Conservation (phyloP, 2,113 vertebrate species). For the Fulica atra region DNA sequence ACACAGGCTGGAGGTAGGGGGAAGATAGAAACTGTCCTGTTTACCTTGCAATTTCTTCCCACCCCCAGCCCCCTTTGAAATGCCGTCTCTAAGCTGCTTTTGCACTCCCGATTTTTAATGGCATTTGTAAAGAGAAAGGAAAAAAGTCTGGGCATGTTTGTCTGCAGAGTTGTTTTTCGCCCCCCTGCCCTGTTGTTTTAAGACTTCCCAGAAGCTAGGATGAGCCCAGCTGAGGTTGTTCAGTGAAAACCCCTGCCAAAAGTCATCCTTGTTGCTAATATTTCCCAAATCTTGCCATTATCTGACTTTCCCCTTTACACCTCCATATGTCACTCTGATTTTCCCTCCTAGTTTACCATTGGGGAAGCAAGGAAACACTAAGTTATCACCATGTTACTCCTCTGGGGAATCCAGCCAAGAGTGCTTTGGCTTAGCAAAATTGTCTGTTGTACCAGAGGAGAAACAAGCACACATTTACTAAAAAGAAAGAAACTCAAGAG, state of each 20-base stretch:
- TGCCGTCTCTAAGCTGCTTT: constrained; percentile 44
- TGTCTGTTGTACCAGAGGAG: constrained; percentile 8
- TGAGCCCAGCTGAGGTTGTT: background rate
- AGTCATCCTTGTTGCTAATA: background rate
- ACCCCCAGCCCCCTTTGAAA: constrained; percentile 45
- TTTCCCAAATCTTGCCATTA: background rate
- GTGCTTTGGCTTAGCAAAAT: constrained; percentile 23
- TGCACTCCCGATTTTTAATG: constrained; percentile 23
- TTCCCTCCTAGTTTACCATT: background rate
- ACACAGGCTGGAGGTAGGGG: constrained; percentile 48
- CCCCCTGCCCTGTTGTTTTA: background rate
- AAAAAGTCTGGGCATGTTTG: background rate
- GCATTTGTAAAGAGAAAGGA: constrained; percentile 20
- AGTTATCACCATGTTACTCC: constrained; percentile 17
- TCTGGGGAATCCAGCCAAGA: constrained; percentile 12
- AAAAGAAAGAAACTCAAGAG: background rate
- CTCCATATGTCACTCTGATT: constrained; percentile 12
- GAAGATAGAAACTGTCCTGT: constrained; percentile 49
- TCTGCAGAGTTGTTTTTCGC: background rate
- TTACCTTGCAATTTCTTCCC: constrained; percentile 54
- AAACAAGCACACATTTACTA: background rate
- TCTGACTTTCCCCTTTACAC: background rate
- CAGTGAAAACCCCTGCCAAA: background rate
- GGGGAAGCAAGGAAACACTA: background rate
- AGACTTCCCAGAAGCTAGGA: background rate